Conservation (phyloP, 2,113 vertebrate genomes). For the Psilopogon haemacephalus region DNA sequence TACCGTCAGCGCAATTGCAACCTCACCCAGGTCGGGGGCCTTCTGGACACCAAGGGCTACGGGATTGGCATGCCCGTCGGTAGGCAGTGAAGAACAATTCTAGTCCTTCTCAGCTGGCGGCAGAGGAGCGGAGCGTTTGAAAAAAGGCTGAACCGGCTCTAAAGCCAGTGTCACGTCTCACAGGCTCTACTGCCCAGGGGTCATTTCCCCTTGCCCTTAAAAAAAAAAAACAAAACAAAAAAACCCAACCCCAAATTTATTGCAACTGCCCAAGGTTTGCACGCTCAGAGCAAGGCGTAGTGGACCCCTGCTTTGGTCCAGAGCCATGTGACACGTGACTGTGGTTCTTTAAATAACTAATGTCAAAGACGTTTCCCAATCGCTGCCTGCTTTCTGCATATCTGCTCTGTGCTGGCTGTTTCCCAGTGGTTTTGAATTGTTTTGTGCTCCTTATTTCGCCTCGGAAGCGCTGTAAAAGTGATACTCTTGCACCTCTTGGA, state of each 20-base stretch:
- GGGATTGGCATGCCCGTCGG: conserved; percentile 98
- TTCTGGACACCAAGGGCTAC: conserved; percentile 99
- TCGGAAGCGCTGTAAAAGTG: background rate
- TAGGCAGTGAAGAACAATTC: conserved; percentile 78
- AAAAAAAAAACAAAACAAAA: no score
- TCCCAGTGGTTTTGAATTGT: background rate
- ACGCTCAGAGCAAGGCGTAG: background rate
- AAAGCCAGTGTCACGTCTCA: conserved; percentile 29
- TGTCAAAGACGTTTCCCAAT: conserved; percentile 40
- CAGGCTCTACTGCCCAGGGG: conserved; percentile 11
- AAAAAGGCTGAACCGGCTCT: conserved; percentile 54
- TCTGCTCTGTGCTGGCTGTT: conserved; percentile 30
- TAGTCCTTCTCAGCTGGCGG: conserved; percentile 69
- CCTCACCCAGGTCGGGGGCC: conserved; percentile 96
- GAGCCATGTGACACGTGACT: conserved; percentile 47
- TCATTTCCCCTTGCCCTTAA: background rate
- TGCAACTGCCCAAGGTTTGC: background rate
- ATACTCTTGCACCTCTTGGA: background rate
- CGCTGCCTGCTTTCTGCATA: conserved; percentile 36
- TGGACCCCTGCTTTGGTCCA: conserved; percentile 5
- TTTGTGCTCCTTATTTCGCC: conserved; percentile 5
- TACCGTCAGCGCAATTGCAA: conserved; percentile 98
- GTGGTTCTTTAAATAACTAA: background rate
- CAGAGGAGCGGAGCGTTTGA: conserved; percentile 60
- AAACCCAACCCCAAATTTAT: background rate